Conservation (phyloP, 2,797 vertebrate species). For the Synaphobranchus kaupii region DNA sequence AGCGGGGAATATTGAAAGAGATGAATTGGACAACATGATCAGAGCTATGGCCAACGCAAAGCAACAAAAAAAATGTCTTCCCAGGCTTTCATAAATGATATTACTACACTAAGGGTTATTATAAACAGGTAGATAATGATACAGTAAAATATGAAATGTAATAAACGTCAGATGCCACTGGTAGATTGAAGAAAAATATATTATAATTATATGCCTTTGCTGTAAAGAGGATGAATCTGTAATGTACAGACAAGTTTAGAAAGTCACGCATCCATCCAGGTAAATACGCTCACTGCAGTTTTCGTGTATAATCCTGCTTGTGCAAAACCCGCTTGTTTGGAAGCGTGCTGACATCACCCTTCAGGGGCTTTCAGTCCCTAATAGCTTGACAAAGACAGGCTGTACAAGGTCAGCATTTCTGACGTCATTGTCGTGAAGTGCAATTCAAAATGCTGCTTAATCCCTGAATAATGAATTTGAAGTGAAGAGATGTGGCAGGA, state of each 20-base stretch:
- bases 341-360: not conserved
- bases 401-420: slow-evolving; percentile 2
- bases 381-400: slow-evolving; percentile 2
- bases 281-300: not conserved
- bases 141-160: too few species aligned
- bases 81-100: too few species aligned
- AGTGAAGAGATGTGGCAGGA: not conserved
- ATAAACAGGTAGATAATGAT: too few species aligned
- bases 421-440: not conserved
- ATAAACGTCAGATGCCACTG: too few species aligned
- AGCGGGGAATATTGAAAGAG: not conserved
- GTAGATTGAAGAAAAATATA: not conserved
- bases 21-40: not conserved
- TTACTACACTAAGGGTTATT: too few species aligned
- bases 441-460: slow-evolving; percentile 3
- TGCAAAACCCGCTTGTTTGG: not conserved
- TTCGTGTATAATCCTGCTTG: not conserved
- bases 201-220: not conserved
- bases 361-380: not conserved
- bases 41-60: not conserved
- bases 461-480: slow-evolving; percentile 19
- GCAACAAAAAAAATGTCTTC: not conserved
- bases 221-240: not conserved
- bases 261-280: not conserved
- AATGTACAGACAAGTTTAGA: not conserved